phyloP scores from a whole-genome alignment of 92 coral and sea anemone species.

The Epizoanthus ramosus region DNA sequence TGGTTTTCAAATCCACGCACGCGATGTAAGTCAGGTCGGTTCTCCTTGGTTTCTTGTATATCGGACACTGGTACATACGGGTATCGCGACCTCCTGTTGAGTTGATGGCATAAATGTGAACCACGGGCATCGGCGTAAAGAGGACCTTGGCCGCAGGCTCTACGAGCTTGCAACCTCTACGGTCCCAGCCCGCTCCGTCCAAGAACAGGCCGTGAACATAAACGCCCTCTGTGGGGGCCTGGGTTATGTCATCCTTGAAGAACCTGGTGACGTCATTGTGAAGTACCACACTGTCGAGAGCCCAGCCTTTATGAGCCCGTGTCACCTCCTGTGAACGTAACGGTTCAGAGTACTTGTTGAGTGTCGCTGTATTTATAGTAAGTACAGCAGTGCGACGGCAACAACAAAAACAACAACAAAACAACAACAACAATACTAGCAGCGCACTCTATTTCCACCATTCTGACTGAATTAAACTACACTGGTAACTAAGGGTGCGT shows the following conservation, averaged over 20 bases:
- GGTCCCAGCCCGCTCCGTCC: conserved; percentile 99
- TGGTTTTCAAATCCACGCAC: conserved; percentile 95
- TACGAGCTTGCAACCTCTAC: conserved; percentile 89
- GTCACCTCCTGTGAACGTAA: conserved; percentile 84
- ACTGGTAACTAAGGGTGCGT: too few relatives aligned
- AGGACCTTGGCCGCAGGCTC: conserved; percentile 96
- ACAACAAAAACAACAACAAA: too few relatives aligned
- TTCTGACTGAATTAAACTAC: too few relatives aligned
- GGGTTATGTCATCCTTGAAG: conserved; percentile 92
- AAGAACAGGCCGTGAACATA: conserved; percentile 92
- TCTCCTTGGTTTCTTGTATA: conserved; percentile 96
- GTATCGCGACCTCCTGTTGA: conserved; percentile 91
- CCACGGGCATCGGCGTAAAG: conserved; percentile 94
- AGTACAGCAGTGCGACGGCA: not conserved
- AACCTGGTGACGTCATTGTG: conserved; percentile 98
- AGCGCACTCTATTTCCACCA: too few relatives aligned
- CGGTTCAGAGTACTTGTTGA: not conserved
- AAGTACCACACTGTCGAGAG: conserved; percentile 92
- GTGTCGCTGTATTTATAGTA: not conserved
- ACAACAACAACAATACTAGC: too few relatives aligned
- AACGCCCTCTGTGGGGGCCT: conserved; percentile 96
- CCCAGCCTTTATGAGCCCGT: conserved; percentile 99
- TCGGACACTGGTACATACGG: conserved; percentile 98
- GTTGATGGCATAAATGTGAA: conserved; percentile 97
- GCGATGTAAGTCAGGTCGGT: conserved; percentile 98